phyloP scores from a whole-genome alignment of 2,797 vertebrate genomes.

The Melanotaenia pygmaea region DNA sequence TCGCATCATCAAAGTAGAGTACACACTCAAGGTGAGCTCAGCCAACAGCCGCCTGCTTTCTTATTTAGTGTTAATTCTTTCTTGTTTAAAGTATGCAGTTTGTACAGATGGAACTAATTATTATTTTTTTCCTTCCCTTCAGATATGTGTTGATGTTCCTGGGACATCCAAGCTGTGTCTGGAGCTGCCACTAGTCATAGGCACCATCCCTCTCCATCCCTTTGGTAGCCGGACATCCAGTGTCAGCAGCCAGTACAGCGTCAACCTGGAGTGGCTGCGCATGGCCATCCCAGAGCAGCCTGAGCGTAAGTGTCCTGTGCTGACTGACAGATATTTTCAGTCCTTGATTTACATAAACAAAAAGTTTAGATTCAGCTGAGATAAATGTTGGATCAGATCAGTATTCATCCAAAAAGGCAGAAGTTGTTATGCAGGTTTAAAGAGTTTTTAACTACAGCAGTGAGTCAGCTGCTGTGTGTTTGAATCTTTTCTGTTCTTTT shows the following conservation, averaged over 20 bases:
- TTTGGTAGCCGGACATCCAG: constrained; percentile 94
- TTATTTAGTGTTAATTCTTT: neutral
- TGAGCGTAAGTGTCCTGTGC: constrained; percentile 86
- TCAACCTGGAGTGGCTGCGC: constrained; percentile 91
- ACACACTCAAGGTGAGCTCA: constrained; percentile 89
- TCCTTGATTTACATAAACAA: neutral
- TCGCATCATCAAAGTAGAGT: constrained; percentile 94
- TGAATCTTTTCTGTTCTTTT: constrained; percentile 33
- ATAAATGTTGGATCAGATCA: constrained; percentile 5
- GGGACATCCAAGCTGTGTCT: constrained; percentile 93
- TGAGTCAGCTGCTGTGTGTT: constrained; percentile 45
- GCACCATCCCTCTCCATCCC: constrained; percentile 93
- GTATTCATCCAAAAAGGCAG: constrained; percentile 27
- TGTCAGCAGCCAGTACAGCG: constrained; percentile 91
- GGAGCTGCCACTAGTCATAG: constrained; percentile 94
- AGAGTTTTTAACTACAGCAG: constrained; percentile 34
- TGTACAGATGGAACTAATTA: neutral
- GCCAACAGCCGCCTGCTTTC: neutral
- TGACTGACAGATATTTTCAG: neutral
- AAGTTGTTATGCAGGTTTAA: constrained; percentile 16
- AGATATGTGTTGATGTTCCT: constrained; percentile 95
- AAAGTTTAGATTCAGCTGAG: constrained; percentile 19
- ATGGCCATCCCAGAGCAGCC: constrained; percentile 87
- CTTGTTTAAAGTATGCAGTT: neutral
- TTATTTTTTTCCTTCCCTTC: neutral